phyloP scores from a whole-genome alignment of 2,888 invertebrate genomes.

The Drosophila mercatorum region DNA sequence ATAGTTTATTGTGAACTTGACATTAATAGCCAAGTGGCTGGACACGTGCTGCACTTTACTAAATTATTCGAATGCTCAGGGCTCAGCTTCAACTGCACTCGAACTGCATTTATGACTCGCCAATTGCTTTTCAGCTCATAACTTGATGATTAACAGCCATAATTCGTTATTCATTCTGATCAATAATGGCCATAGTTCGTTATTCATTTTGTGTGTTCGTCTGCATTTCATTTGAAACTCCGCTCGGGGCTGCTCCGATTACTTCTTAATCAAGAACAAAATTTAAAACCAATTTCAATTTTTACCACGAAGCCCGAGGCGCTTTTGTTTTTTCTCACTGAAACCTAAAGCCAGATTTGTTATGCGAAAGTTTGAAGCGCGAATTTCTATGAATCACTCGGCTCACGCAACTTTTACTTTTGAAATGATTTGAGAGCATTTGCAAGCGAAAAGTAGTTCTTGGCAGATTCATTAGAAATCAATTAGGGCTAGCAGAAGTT shows the following conservation, averaged over 20 bases:
- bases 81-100: conserved; percentile 36
- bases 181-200: conserved; percentile 16
- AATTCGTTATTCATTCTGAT: conserved; percentile 5
- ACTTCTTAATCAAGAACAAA: conserved; percentile 8
- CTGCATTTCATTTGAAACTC: background rate
- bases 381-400: background rate
- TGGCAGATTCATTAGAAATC: background rate
- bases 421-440: background rate
- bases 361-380: background rate
- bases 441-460: no score
- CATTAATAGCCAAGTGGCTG: conserved; percentile 66
- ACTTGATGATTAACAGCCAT: conserved; percentile 20
- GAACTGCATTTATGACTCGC: conserved; percentile 40
- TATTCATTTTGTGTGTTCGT: background rate
- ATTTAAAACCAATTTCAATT: background rate
- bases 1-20: conserved; percentile 59
- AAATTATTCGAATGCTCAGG: conserved; percentile 22
- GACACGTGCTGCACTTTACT: conserved; percentile 65
- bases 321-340: background rate
- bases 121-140: conserved; percentile 32
- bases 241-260: background rate
- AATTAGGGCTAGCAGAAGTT: background rate
- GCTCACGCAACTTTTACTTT: background rate
- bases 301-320: background rate
- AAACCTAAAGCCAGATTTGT: background rate